Base-by-base conservation (phyloP, 2,797 vertebrate species). In the Tragelaphus eurycerus region DNA sequence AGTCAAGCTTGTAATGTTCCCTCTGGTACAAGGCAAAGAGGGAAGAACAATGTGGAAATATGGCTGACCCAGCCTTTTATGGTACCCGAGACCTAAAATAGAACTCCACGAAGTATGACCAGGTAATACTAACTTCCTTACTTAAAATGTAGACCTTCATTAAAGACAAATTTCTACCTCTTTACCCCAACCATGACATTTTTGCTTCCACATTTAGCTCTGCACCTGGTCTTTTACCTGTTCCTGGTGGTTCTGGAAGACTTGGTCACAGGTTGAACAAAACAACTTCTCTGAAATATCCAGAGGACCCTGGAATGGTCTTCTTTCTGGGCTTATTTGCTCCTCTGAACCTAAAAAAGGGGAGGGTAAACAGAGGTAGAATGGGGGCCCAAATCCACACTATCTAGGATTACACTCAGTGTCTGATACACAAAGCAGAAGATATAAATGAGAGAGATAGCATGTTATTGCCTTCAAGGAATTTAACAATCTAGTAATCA, bases 1-100 rank as follows among this genome's bases (percentile, higher is more conserved):
- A 99, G 97, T 99, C 99, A 0, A 99, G 99, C 67, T 99, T 99
- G 98, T 99, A 99, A 98, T 99, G 99, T 90, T 99, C 99, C 90
- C 98, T 99, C 99, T 99, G 96, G 93, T 83, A 82, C 54, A n/a
- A 97, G 25, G 29, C 34, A 97, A 95, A 93, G 3, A 48, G 15
- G 16, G 25, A 27, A 21, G 52, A 83, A 55, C 92, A 84, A 46
- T 29, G n/a, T 9, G 21, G 83, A 94, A 97, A 46, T 14, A 1
- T 7, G 21, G 19, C 0, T 76, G 38, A 76, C 29, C 23, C 67
- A 38, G 43, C 6, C 46, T 46, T 79, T n/a, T 46, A 52, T 71
- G 85, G n/a, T 60, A 93, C n/a, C 46, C 79, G 78, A 74, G 43
- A 67, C 67, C 48, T 94, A 59, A 27, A 31, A 74, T 1, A 74